These are phyloP conservation scores for Pantherophis vulpinus DNA, from an alignment of 2,797 vertebrate species.

Conservation along the genomic window DNA sequence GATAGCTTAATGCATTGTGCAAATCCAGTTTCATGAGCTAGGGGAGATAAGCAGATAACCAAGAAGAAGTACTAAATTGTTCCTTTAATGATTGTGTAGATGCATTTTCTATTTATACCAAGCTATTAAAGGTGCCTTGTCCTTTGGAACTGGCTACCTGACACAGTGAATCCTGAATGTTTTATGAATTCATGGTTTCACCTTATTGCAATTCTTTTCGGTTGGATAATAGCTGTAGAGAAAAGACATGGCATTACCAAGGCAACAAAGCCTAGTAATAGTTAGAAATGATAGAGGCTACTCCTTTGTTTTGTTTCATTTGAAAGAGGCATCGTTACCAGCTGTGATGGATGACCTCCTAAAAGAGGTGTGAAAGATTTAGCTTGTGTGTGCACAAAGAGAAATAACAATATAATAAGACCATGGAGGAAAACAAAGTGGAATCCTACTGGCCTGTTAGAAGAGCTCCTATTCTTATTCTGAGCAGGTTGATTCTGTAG, in stretches of 20 bases:
- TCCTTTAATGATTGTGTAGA: neutral
- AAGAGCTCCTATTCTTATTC: conserved; percentile 3
- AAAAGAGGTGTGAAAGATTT: conserved; percentile 57
- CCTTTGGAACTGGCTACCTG: neutral
- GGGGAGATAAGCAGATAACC: neutral
- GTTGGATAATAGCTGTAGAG: conserved; percentile 12
- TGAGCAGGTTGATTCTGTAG: neutral
- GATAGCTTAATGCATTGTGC: neutral
- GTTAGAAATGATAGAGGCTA: conserved; percentile 24
- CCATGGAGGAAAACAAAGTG: conserved; percentile 31
- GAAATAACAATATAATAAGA: conserved; percentile 42
- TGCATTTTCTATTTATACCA: neutral
- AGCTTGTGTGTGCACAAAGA: conserved; percentile 25
- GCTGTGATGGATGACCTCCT: conserved; percentile 58
- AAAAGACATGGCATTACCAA: conserved; percentile 7
- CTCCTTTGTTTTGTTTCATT: conserved; percentile 28
- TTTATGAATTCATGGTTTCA: conserved; percentile 9
- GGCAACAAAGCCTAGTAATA: conserved; percentile 44
- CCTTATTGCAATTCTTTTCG: conserved; percentile 29
- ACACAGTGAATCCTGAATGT: neutral
- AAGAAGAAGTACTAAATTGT: neutral
- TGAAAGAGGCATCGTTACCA: conserved; percentile 38
- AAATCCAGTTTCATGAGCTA: neutral
- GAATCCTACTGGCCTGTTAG: conserved; percentile 16
- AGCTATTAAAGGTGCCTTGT: neutral